Percentiles rank a stretch among this genome's conserved stretches.
phyloP scores from a whole-genome alignment of 1,140 invertebrate species.

The Globodera ellingtonae region DNA sequence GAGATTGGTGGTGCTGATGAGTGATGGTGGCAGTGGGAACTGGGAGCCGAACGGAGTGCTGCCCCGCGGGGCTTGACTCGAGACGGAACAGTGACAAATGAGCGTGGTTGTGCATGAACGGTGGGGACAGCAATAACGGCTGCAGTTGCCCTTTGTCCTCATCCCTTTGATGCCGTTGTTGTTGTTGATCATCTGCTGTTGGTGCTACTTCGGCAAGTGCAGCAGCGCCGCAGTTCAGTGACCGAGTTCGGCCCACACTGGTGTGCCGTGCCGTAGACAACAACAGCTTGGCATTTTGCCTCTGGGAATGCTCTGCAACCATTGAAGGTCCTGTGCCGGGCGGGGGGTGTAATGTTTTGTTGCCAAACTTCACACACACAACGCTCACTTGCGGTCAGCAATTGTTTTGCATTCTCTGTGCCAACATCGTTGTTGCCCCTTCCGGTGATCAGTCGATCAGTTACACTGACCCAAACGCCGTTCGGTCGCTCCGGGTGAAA shows the following conservation, averaged over 20 bases:
- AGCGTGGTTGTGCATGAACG: background rate
- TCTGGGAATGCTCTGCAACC: conserved; percentile 7
- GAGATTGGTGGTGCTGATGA: background rate
- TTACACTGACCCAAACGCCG: conserved; percentile 53
- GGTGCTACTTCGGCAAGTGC: background rate
- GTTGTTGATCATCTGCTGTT: background rate
- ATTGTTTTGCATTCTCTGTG: conserved; percentile 36
- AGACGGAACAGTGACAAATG: conserved; percentile 22
- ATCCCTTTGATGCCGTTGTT: too few relatives aligned
- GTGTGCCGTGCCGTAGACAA: conserved; percentile 22
- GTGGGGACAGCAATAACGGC: conserved; percentile 6
- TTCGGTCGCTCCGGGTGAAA: conserved; percentile 60
- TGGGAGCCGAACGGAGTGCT: background rate
- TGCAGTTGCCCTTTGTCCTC: background rate
- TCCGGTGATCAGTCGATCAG: conserved; percentile 49
- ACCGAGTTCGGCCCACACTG: conserved; percentile 42
- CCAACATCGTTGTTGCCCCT: conserved; percentile 34
- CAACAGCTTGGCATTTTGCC: background rate
- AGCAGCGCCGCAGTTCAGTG: conserved; percentile 30
- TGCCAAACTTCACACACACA: background rate
- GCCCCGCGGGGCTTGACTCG: conserved; percentile 1
- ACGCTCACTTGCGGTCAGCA: conserved; percentile 32
- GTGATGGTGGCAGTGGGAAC: background rate
- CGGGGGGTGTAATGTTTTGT: too few relatives aligned
- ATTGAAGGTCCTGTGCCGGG: conserved; percentile 29